Percentiles rank a stretch among this genome's conserved stretches.
These are phyloP conservation scores for Peromyscus eremicus DNA, from an alignment of 2,797 vertebrate species.

Conservation along the genomic window DNA sequence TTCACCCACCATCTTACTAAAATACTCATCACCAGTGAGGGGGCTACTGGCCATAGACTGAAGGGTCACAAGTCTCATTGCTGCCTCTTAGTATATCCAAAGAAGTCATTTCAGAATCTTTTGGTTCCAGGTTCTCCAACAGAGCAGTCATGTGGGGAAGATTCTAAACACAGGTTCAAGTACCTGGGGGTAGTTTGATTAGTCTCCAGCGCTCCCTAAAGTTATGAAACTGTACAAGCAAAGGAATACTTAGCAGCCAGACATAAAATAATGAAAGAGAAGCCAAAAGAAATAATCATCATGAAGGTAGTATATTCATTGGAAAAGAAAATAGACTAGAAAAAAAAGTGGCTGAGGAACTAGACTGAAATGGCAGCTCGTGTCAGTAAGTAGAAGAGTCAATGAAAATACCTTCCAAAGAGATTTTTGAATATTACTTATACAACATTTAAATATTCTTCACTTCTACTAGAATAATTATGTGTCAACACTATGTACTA, in stretches of 20 bases:
- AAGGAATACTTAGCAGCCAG: neutral
- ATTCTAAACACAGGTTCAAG: neutral
- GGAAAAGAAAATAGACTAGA: neutral
- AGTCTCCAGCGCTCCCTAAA: neutral
- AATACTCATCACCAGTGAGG: neutral
- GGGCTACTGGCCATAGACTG: neutral
- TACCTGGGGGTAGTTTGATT: neutral
- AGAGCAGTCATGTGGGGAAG: neutral
- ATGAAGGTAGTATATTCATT: neutral
- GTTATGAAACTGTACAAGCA: neutral
- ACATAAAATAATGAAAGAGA: neutral
- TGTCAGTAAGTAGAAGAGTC: neutral
- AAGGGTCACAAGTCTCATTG: neutral
- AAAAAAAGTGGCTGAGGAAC: neutral
- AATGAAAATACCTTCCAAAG: neutral
- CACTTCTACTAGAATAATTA: neutral
- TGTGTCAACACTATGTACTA: neutral
- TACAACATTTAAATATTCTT: neutral
- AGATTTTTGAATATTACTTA: neutral
- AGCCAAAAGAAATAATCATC: neutral
- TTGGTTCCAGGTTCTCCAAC: neutral
- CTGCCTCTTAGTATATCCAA: neutral
- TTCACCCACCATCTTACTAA: neutral
- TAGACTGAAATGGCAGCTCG: neutral
- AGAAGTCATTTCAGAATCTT: neutral